Percentiles rank a stretch among this genome's conserved stretches.
Evolutionary conservation across 2,888 invertebrate genomes (phyloP).

Genomic region (Cryptocephalus primarius): DNA sequence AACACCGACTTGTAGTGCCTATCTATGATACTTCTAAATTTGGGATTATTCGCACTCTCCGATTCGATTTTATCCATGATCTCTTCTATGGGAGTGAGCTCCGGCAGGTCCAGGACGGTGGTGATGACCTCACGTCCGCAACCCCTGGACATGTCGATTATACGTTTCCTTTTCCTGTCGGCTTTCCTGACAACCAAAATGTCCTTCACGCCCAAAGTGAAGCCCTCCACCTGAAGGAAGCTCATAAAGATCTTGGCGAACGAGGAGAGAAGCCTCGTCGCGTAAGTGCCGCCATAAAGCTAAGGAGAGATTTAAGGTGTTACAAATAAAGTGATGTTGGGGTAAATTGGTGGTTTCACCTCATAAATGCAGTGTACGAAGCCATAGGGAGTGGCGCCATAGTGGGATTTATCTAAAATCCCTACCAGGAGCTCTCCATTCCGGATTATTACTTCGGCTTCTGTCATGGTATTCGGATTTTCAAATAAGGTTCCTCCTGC

Average conservation of each 20-base stretch:
- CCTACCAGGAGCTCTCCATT: conserved; percentile 83
- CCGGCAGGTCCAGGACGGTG: conserved; percentile 58
- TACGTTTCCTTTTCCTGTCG: conserved; percentile 57
- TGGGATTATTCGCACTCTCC: conserved; percentile 57
- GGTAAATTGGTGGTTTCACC: conserved; percentile 26
- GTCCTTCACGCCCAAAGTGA: conserved; percentile 91
- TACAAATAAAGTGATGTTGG: too few species aligned
- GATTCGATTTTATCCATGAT: conserved; percentile 59
- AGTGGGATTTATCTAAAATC: conserved; percentile 92
- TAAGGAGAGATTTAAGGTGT: conserved; percentile 27
- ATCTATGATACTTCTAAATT: conserved; percentile 70
- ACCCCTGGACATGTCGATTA: conserved; percentile 52
- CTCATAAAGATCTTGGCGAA: conserved; percentile 78
- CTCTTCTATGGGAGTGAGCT: conserved; percentile 43
- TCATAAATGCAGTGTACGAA: conserved; percentile 92
- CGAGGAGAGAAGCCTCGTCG: conserved; percentile 72
- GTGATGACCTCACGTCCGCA: conserved; percentile 27
- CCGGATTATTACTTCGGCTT: conserved; percentile 82
- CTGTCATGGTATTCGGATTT: conserved; percentile 60
- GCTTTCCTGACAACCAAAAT: conserved; percentile 71
- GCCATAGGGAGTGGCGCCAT: conserved; percentile 90
- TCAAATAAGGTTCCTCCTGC: conserved; percentile 53
- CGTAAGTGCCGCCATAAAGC: conserved; percentile 82
- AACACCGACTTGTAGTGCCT: conserved; percentile 72
- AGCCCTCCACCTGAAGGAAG: conserved; percentile 83